phyloP scores from a whole-genome alignment of 2,113 vertebrate species.

The Rafetus swinhoei region DNA sequence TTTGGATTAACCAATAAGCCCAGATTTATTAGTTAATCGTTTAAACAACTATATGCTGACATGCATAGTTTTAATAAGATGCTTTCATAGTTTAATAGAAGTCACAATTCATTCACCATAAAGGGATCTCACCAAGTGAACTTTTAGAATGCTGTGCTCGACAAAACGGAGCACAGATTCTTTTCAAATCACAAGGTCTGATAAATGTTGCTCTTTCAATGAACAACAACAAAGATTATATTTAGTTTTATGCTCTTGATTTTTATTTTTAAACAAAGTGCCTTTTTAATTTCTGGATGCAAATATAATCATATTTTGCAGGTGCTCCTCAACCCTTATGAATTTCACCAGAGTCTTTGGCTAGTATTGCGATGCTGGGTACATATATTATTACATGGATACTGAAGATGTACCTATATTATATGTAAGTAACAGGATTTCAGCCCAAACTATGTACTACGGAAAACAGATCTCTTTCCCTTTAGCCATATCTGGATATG shows the following conservation, averaged over 20 bases:
- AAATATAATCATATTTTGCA: background rate
- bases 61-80: background rate
- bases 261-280: slow-evolving; percentile 25
- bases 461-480: background rate
- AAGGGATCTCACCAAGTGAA: slow-evolving; percentile 4
- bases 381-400: background rate
- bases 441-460: background rate
- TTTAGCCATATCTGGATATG: background rate
- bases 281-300: background rate
- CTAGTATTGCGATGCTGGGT: background rate
- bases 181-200: slow-evolving; percentile 48
- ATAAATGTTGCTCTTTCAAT: slow-evolving; percentile 51
- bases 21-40: too few relatives aligned
- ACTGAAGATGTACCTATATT: background rate
- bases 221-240: slow-evolving; percentile 30
- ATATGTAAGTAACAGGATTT: background rate
- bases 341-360: background rate
- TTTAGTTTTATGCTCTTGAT: slow-evolving; percentile 8
- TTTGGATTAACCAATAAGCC: too few relatives aligned
- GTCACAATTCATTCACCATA: background rate
- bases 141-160: slow-evolving; percentile 22
- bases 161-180: slow-evolving; percentile 23
- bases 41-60: too few relatives aligned
- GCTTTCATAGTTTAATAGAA: background rate
- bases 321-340: background rate